Base-by-base conservation (phyloP, 1,140 invertebrate species). In the Oncopodura yosiiana region DNA sequence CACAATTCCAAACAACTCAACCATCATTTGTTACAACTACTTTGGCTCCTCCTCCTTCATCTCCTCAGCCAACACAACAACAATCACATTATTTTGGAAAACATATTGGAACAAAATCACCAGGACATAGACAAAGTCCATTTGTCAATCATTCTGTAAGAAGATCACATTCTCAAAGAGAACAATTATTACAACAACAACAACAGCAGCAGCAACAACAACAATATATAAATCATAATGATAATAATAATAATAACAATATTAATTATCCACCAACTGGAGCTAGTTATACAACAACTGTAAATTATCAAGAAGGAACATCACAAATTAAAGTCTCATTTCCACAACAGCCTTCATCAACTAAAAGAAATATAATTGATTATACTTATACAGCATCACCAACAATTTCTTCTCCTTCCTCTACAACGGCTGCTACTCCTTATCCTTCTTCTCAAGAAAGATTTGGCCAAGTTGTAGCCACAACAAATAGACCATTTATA, bases 121-220 rank as follows among this genome's bases (percentile, higher is more conserved):
- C 54, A n/a, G 54, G 54, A 14, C 54, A 56, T 24, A 27, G 54
- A 36, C 54, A 56, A 29, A 56, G 50, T 44, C 23, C 48, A 12
- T 56, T 36, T 21, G 14, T 49, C n/a, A n/a, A n/a, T 49, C 14
- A 49, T 34, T 26, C 27, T 23, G 23, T 34, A 49, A 29, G 43
- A 16, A 46, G 19, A 3, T 37, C 49, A 19, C 49, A 39, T 26
- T 36, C 27, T 32, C 49, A 39, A 23, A 32, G 49, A 23, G 37
- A 37, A 37, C 30, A 38, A 24, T 36, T 36, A n/a, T 11, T 14
- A 9, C 32, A 51, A 41, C 36, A 51, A 21, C 49, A 41, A 19
- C 49, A 51, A 4, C 30, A 36, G 12, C 37, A 36, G 23, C 21
- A n/a, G 14, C 48, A 14, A 38, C 48, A 9, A 5, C 18, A 36